Percentiles rank a stretch among this genome's conserved stretches.
Evolutionary conservation across 2,113 vertebrate species (phyloP).

Genomic region (Collichthys lucidus): DNA sequence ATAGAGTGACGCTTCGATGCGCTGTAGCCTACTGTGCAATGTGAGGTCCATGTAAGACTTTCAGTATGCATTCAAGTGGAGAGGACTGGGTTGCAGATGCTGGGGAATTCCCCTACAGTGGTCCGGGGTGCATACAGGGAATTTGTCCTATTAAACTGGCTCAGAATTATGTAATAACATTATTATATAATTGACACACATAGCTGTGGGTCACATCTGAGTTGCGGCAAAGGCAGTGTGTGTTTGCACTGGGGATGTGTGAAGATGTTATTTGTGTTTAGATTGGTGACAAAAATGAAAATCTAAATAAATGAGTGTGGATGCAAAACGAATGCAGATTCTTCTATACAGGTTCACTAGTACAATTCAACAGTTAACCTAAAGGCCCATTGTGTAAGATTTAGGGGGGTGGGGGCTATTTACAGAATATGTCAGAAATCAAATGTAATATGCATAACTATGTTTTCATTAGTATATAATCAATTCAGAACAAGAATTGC

Average conservation of each 20-base stretch:
- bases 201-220: slow-evolving; percentile 33
- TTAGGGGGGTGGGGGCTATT: too few relatives aligned
- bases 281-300: neutral
- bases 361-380: too few relatives aligned
- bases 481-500: too few relatives aligned
- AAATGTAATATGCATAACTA: too few relatives aligned
- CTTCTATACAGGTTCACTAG: too few relatives aligned
- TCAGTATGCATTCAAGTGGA: slow-evolving; percentile 34
- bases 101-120: slow-evolving; percentile 52
- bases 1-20: slow-evolving; percentile 47
- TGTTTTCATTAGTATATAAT: too few relatives aligned
- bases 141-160: slow-evolving; percentile 29
- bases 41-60: slow-evolving; percentile 56
- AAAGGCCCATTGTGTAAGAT: too few relatives aligned
- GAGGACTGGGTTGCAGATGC: slow-evolving; percentile 33
- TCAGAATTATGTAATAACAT: slow-evolving; percentile 40
- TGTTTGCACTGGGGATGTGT: neutral
- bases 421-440: too few relatives aligned
- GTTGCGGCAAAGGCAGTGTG: slow-evolving; percentile 4
- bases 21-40: slow-evolving; percentile 49
- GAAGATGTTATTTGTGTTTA: slow-evolving; percentile 7
- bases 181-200: slow-evolving; percentile 52
- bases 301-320: too few relatives aligned
- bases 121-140: slow-evolving; percentile 9
- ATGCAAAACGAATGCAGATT: too few relatives aligned